Evolutionary conservation across 2,888 invertebrate genomes (phyloP).

Genomic region (Athetis lepigone): DNA sequence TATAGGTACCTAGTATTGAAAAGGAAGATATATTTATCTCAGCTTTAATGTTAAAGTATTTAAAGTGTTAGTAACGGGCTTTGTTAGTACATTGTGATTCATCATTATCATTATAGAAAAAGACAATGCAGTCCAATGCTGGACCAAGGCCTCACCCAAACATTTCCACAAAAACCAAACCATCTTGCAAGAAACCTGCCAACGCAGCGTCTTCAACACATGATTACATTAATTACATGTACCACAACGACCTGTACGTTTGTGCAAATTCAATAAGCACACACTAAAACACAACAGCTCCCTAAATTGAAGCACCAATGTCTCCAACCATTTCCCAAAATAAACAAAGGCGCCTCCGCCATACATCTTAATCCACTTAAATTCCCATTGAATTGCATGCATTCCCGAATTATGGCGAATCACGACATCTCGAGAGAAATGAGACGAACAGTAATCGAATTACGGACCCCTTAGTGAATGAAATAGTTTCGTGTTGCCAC

Average conservation of each 20-base stretch:
- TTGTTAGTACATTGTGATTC: too few species aligned
- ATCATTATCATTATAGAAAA: too few species aligned
- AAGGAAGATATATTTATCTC: too few species aligned
- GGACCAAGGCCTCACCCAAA: too few species aligned
- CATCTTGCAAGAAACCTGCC: too few species aligned
- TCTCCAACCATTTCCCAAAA: conserved; percentile 29
- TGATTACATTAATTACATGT: too few species aligned
- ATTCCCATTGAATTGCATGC: conserved; percentile 77
- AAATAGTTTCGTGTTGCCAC: conserved; percentile 77
- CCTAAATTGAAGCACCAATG: conserved; percentile 50
- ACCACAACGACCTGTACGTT: background rate
- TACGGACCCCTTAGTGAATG: conserved; percentile 64
- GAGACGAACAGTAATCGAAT: conserved; percentile 84
- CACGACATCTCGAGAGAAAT: conserved; percentile 79
- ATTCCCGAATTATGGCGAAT: conserved; percentile 81
- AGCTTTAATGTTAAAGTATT: too few species aligned
- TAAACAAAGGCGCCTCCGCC: conserved; percentile 66
- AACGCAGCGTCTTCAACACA: too few species aligned
- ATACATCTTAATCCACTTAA: conserved; percentile 86
- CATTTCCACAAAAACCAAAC: too few species aligned
- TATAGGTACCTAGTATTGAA: too few species aligned
- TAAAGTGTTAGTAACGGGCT: too few species aligned
- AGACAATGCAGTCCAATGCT: too few species aligned
- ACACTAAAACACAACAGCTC: conserved; percentile 8
- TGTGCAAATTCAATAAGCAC: conserved; percentile 6